Evolutionary conservation across 2,888 invertebrate species (phyloP), one percentile per base, ranked within the genome.

Genomic region (Drosophila anceps): DNA sequence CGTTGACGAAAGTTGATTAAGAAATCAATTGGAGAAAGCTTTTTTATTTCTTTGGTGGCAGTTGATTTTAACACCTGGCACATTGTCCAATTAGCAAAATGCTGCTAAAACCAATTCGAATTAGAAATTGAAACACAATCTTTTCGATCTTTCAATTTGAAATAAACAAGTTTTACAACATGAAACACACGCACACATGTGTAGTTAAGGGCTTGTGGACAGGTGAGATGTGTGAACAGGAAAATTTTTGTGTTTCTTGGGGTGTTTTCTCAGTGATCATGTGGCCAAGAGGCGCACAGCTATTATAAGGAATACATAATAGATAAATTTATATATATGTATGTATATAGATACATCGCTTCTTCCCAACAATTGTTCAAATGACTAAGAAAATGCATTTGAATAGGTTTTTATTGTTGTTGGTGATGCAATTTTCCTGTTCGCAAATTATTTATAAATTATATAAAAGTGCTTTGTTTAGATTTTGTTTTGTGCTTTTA

Each of bases 391-490:
- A 57, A 72, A 54, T 64, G 59, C 59, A 62, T 65, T 75, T 58
- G 41, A 53, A 48, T 60, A 46, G 10, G 8, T 43, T 65, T n/a
- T 67, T 39, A 27, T 27, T 57, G 46, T 31, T 66, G 50, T 35
- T 62, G 77, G 10, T 83, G 82, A 87, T 83, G 82, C 82, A 84
- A 83, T 83, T 76, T 73, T 65, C 20, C 65, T 54, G 55, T 60
- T 81, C 20, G 31, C 71, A 72, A 77, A 69, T 81, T 81, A 70
- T 69, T 57, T 71, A 66, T 75, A 85, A 76, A 73, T 82, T 70
- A 78, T 67, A 70, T 72, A 82, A 78, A 75, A 67, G 39, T 59
- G 68, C 63, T 71, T 81, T 72, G 37, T 61, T 27, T 18, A 41
- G 50, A n/a, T 43, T 50, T 57, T 37, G 33, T 5, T 54, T 37